phyloP scores from a whole-genome alignment of 2,113 vertebrate genomes.

The Heloderma charlesbogerti region DNA sequence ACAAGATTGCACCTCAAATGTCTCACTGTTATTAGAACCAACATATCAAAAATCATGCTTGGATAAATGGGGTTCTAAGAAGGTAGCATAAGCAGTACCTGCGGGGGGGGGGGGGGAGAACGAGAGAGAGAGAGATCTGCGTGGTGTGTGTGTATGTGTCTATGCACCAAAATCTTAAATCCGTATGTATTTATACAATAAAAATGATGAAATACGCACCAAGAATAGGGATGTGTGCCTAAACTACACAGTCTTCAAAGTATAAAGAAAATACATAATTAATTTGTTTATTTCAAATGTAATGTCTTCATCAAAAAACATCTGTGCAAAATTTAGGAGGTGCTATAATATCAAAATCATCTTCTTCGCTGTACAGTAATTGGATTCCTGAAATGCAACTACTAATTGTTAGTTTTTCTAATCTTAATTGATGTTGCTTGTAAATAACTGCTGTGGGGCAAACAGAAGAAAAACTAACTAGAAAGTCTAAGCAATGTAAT shows the following conservation, averaged over 20 bases:
- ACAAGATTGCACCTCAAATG: not conserved
- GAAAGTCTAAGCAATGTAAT: not conserved
- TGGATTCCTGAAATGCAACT: conserved; percentile 1
- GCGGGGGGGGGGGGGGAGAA: too few relatives aligned
- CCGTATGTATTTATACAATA: not conserved
- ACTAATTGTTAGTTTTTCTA: not conserved
- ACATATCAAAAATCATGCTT: not conserved
- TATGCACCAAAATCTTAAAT: not conserved
- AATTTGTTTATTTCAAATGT: not conserved
- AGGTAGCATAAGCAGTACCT: not conserved
- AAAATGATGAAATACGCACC: not conserved
- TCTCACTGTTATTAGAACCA: not conserved
- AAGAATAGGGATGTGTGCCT: not conserved
- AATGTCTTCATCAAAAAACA: not conserved
- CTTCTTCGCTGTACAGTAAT: not conserved
- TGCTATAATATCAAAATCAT: not conserved
- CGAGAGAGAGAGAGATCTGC: too few relatives aligned
- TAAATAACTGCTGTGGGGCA: not conserved
- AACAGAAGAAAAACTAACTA: not conserved
- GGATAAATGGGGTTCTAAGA: not conserved
- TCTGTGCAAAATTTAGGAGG: not conserved
- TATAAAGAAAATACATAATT: not conserved
- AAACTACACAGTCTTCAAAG: not conserved
- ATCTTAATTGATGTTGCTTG: not conserved
- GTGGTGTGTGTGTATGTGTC: not conserved